phyloP scores from a whole-genome alignment of 2,113 vertebrate genomes.

The Daubentonia madagascariensis region DNA sequence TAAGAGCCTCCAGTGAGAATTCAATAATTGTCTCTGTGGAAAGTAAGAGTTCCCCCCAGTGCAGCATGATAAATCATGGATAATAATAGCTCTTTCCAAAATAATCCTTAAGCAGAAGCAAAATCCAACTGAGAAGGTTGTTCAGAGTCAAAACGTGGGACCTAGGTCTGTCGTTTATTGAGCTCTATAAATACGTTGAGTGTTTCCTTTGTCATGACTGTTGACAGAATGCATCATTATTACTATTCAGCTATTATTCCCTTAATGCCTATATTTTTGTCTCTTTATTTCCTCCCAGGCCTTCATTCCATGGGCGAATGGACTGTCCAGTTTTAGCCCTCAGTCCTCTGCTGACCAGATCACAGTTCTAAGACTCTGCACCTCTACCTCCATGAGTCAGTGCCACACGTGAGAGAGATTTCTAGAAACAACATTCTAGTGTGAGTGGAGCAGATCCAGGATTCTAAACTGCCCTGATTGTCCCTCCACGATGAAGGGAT shows the following conservation, averaged over 20 bases:
- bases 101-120: slow-evolving; percentile 83
- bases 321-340: background rate
- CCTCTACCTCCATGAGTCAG: background rate
- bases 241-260: slow-evolving; percentile 15
- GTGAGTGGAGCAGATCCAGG: background rate
- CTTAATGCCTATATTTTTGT: slow-evolving; percentile 16
- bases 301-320: background rate
- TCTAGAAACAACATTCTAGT: background rate
- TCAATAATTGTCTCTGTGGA: slow-evolving; percentile 79
- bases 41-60: slow-evolving; percentile 81
- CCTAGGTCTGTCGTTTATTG: slow-evolving; percentile 72
- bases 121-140: slow-evolving; percentile 82
- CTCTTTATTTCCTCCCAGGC: slow-evolving; percentile 21
- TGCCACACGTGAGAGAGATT: background rate
- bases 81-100: slow-evolving; percentile 86
- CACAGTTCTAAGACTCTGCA: background rate
- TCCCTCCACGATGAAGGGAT: background rate
- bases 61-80: slow-evolving; percentile 82
- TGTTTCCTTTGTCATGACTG: slow-evolving; percentile 37
- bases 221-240: slow-evolving; percentile 50
- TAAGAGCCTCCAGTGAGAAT: slow-evolving; percentile 77
- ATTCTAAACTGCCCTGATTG: background rate
- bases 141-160: slow-evolving; percentile 74
- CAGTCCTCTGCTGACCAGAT: background rate
- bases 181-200: slow-evolving; percentile 57